phyloP scores from a whole-genome alignment of 35 echinoderm and acorn worm species.

The Heliocidaris erythrogramma region DNA sequence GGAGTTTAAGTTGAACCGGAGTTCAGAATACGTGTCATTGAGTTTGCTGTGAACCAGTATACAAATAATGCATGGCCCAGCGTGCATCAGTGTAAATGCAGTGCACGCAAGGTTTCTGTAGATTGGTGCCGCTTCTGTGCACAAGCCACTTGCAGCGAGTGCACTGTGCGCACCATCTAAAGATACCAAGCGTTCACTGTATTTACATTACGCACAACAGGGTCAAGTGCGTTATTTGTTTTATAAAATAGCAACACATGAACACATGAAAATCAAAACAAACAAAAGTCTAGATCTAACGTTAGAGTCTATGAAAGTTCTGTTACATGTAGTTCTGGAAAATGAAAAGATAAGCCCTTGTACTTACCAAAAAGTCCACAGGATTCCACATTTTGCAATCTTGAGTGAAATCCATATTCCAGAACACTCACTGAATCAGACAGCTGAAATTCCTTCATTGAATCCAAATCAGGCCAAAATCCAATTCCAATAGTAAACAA shows the following conservation, averaged over 20 bases:
- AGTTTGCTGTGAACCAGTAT: too few relatives aligned
- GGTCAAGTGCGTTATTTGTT: slow-evolving; percentile 11
- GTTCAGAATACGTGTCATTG: too few relatives aligned
- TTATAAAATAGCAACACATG: background rate
- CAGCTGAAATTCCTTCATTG: background rate
- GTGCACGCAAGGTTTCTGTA: background rate
- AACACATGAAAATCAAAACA: background rate
- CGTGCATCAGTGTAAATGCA: background rate
- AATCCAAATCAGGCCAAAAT: too few relatives aligned
- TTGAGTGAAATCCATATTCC: background rate
- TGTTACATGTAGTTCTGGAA: background rate
- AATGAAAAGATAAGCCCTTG: background rate
- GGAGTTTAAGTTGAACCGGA: too few relatives aligned
- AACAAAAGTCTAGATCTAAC: background rate
- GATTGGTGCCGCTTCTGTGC: slow-evolving; percentile 6
- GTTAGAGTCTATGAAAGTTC: background rate
- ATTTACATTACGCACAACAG: slow-evolving; percentile 21
- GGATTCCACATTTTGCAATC: slow-evolving; percentile 30
- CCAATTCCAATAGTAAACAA: too few relatives aligned
- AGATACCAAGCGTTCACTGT: background rate
- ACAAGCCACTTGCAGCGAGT: background rate
- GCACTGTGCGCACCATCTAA: background rate
- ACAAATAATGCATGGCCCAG: too few relatives aligned
- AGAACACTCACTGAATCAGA: too few relatives aligned
- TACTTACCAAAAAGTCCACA: slow-evolving; percentile 20